phyloP scores from a whole-genome alignment of 1,140 invertebrate genomes.

The Rhysida immarginata region DNA sequence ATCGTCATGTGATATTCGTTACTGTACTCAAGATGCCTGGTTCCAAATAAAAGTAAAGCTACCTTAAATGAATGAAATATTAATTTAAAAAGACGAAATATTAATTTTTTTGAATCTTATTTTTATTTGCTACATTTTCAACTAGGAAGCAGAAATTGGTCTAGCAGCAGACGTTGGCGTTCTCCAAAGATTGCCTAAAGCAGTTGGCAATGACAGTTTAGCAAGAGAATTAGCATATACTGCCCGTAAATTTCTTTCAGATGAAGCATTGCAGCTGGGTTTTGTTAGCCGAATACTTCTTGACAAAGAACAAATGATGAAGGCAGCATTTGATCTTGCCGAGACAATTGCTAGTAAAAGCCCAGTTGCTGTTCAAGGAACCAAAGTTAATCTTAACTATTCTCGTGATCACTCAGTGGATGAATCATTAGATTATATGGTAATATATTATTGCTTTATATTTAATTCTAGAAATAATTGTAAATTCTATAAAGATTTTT shows the following conservation, averaged over 20 bases:
- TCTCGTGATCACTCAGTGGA: conserved; percentile 71
- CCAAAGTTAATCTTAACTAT: conserved; percentile 68
- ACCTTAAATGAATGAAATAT: too few species aligned
- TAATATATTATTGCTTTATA: conserved; percentile 33
- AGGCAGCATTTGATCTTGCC: conserved; percentile 54
- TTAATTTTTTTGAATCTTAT: not conserved
- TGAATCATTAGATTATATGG: conserved; percentile 73
- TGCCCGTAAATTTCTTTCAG: conserved; percentile 57
- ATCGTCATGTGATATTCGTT: conserved; percentile 76
- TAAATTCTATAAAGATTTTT: too few species aligned
- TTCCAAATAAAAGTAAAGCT: conserved; percentile 61
- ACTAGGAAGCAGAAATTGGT: conserved; percentile 43
- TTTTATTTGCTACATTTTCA: conserved; percentile 1
- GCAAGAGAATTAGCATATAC: conserved; percentile 76
- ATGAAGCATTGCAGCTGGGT: conserved; percentile 60
- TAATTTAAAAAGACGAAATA: too few species aligned
- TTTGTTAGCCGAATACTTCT: conserved; percentile 58
- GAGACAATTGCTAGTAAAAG: conserved; percentile 71
- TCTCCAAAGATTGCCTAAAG: conserved; percentile 83
- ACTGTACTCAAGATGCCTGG: conserved; percentile 76
- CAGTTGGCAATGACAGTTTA: conserved; percentile 73
- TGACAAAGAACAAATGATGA: conserved; percentile 53
- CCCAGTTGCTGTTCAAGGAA: conserved; percentile 82
- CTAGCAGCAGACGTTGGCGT: conserved; percentile 90
- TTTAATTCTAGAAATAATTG: not conserved